A percentile compares a stretch with the other conserved stretches of the same genome.
Conservation (phyloP, 2,113 vertebrate genomes). For the Ictalurus punctatus region DNA sequence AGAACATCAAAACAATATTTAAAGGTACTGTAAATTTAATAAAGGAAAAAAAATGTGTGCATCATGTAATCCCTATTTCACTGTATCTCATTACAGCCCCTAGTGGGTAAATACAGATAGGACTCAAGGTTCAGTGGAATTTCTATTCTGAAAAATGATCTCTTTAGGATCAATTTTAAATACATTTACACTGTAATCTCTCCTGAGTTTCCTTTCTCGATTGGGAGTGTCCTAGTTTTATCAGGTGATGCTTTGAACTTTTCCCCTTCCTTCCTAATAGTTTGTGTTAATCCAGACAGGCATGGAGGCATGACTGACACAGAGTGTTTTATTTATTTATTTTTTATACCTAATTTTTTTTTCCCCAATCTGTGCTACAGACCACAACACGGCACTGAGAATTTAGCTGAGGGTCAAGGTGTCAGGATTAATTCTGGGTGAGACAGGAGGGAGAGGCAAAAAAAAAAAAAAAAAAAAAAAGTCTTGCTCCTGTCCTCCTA, state of each 20-base stretch:
- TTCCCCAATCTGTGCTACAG: conserved; percentile 8
- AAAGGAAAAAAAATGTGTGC: background rate
- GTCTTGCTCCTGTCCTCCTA: background rate
- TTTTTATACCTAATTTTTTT: conserved; percentile 1
- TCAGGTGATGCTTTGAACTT: conserved; percentile 40
- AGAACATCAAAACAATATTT: background rate
- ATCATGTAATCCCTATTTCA: background rate
- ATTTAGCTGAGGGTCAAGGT: conserved; percentile 47
- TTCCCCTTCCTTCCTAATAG: conserved; percentile 21
- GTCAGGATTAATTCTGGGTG: conserved; percentile 46
- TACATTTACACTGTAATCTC: background rate
- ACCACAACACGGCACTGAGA: conserved; percentile 24
- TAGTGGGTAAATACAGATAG: background rate
- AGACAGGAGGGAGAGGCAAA: background rate
- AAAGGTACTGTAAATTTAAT: background rate
- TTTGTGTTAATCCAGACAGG: conserved; percentile 28
- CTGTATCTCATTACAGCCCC: background rate
- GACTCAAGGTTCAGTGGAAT: background rate
- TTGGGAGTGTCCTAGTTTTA: background rate
- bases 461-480: no score
- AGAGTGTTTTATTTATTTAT: background rate
- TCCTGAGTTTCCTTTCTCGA: background rate
- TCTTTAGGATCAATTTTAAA: background rate
- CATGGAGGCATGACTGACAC: background rate
- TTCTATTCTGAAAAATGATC: background rate